Conservation (phyloP, 2,113 vertebrate genomes). For the pig (Sus scrofa) region DNA sequence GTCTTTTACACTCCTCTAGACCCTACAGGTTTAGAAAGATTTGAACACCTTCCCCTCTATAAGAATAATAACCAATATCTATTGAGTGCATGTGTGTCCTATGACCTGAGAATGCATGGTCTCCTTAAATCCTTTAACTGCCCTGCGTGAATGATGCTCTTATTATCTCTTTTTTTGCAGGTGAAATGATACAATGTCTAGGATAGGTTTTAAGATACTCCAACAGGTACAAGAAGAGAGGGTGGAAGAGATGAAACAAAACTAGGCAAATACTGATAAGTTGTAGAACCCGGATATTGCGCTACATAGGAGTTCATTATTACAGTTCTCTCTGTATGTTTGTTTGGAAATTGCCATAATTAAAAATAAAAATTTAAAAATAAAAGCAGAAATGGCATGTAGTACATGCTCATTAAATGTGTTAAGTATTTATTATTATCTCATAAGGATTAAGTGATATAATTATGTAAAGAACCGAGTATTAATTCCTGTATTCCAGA, state of each 20-base stretch:
- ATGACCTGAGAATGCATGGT: neutral
- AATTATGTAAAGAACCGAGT: neutral
- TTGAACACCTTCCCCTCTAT: neutral
- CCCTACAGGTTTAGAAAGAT: conserved; percentile 24
- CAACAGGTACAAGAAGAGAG: neutral
- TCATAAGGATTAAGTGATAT: neutral
- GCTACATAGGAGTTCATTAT: neutral
- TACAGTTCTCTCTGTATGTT: neutral
- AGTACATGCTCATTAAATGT: neutral
- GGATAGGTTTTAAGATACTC: neutral
- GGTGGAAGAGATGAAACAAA: neutral
- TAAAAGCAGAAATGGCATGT: neutral
- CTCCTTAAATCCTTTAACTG: neutral
- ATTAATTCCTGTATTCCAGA: neutral
- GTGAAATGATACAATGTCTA: neutral
- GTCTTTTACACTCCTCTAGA: neutral
- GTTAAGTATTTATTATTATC: neutral
- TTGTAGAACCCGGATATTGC: neutral
- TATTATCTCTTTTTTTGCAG: neutral
- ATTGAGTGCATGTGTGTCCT: neutral
- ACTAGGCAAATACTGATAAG: neutral
- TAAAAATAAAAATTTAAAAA: conserved; percentile 39
- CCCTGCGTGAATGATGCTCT: neutral
- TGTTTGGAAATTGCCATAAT: conserved; percentile 45
- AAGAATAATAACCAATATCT: neutral